These are phyloP conservation scores for Meloidogyne floridensis DNA, from an alignment of 1,140 invertebrate species.

Conservation along the genomic window DNA sequence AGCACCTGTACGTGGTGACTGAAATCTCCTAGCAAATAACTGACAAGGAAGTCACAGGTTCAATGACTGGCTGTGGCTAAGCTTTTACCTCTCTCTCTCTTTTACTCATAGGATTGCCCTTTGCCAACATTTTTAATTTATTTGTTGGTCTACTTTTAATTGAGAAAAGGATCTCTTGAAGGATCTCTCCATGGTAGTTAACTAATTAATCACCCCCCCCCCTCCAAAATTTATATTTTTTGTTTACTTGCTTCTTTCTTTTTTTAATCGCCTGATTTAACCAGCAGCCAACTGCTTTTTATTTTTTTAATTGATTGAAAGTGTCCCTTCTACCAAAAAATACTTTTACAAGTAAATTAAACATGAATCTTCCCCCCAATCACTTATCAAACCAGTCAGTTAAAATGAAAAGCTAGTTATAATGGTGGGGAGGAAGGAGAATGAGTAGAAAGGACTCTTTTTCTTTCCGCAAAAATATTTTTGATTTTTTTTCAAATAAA, in stretches of 20 bases:
- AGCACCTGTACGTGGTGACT: too few species aligned
- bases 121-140: too few species aligned
- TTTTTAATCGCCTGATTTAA: constrained; percentile 6
- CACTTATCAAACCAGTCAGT: background rate
- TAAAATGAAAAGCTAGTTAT: background rate
- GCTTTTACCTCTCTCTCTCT: too few species aligned
- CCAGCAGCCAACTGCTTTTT: background rate
- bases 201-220: too few species aligned
- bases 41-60: too few species aligned
- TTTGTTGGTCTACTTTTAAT: too few species aligned
- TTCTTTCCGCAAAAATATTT: background rate
- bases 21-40: too few species aligned
- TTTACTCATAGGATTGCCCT: too few species aligned
- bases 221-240: background rate
- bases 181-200: too few species aligned
- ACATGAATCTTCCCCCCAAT: background rate
- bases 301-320: background rate
- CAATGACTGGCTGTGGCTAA: too few species aligned
- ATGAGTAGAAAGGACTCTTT: background rate
- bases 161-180: too few species aligned
- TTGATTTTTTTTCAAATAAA: background rate
- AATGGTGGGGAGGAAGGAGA: too few species aligned
- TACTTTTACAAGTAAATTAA: background rate
- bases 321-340: background rate
- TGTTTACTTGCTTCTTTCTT: background rate